These are phyloP conservation scores for Ctena decussata DNA, from an alignment of 2,888 invertebrate species.

Conservation along the genomic window DNA sequence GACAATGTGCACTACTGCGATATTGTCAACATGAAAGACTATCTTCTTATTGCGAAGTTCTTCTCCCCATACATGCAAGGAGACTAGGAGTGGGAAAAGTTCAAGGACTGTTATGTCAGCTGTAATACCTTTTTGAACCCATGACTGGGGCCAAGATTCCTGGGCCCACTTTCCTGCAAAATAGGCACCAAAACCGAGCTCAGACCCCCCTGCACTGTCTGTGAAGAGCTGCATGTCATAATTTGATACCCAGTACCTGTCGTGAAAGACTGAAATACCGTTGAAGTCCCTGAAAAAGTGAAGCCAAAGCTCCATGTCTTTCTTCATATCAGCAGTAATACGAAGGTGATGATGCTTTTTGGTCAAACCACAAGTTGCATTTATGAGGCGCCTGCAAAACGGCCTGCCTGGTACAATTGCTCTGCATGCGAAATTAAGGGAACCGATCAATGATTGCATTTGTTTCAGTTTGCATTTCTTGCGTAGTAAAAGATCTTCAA, in stretches of 20 bases:
- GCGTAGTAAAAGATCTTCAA: not conserved
- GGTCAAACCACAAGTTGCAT: slow-evolving; percentile 19
- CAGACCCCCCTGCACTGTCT: slow-evolving; percentile 10
- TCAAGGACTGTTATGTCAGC: slow-evolving; percentile 28
- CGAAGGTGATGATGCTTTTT: slow-evolving; percentile 11
- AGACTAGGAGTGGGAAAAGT: slow-evolving; percentile 27
- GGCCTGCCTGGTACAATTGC: slow-evolving; percentile 16
- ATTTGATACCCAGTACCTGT: too few species aligned
- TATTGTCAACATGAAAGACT: slow-evolving; percentile 25
- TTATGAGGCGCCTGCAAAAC: slow-evolving; percentile 24
- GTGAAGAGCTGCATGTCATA: slow-evolving; percentile 20
- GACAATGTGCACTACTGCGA: slow-evolving; percentile 34
- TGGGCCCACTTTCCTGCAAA: slow-evolving; percentile 18
- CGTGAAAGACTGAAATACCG: slow-evolving; percentile 8
- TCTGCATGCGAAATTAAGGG: slow-evolving; percentile 14
- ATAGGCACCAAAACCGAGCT: slow-evolving; percentile 20
- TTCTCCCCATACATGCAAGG: slow-evolving; percentile 21
- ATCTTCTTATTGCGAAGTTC: slow-evolving; percentile 14
- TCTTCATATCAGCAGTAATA: not conserved
- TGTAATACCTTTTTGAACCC: slow-evolving; percentile 17
- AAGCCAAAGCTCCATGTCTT: slow-evolving; percentile 2
- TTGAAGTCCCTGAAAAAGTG: not conserved
- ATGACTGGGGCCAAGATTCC: slow-evolving; percentile 3
- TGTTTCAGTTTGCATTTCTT: not conserved
- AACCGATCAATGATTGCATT: slow-evolving; percentile 25